Evolutionary conservation across 37 sponge, comb jelly and placozoan species (phyloP).

Genomic region (Aplysina aerophoba): DNA sequence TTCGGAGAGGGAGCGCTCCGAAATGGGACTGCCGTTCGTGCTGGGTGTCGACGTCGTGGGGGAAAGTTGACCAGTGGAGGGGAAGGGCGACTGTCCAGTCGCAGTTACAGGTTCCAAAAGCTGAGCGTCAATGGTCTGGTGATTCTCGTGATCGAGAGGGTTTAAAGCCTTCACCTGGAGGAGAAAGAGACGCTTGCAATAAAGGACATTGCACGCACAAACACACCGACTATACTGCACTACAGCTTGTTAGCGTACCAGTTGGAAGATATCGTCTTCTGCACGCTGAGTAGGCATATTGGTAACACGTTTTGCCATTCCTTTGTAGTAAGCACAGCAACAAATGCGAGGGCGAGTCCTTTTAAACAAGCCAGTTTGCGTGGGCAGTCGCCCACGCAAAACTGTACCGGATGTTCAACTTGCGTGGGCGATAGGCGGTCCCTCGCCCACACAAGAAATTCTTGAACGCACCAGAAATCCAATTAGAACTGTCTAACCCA

Average conservation of each 20-base stretch:
- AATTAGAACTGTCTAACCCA: neutral
- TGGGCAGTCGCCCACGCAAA: conserved; percentile 7
- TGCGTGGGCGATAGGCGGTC: conserved; percentile 10
- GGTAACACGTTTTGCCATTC: neutral
- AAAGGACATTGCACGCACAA: neutral
- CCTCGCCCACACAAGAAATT: conserved; percentile 24
- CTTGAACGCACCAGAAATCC: neutral
- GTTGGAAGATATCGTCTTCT: conserved; percentile 17
- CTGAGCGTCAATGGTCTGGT: neutral
- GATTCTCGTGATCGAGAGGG: neutral
- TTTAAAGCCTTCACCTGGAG: neutral
- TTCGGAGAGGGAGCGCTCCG: neutral
- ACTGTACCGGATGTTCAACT: neutral
- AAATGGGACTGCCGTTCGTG: neutral
- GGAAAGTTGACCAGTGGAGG: neutral
- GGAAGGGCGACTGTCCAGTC: neutral
- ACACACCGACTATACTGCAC: no score
- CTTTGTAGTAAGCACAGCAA: neutral
- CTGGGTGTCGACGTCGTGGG: neutral
- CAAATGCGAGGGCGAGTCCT: neutral
- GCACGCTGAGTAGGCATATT: neutral
- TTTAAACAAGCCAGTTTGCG: neutral
- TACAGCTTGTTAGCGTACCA: neutral
- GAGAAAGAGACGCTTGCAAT: neutral
- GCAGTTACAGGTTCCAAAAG: neutral